Evolutionary conservation across 2,797 vertebrate genomes (phyloP), one percentile per base, ranked within the genome.

Genomic region (Neolamprologus multifasciatus): DNA sequence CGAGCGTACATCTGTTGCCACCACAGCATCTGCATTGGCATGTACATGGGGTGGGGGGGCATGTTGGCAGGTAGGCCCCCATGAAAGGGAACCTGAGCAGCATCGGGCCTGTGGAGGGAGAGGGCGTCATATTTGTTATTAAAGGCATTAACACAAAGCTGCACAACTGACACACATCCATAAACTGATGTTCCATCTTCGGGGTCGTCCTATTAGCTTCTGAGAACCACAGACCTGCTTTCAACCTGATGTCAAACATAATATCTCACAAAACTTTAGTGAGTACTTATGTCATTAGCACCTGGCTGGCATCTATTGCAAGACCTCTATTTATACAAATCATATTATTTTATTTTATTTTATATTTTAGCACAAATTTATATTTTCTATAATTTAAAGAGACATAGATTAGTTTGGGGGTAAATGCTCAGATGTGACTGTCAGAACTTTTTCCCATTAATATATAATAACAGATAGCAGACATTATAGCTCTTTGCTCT

Each of bases 1-100:
- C 97, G 98, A 3, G 97, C 98, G 5, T 99, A 99, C 97, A 99
- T 96, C 94, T 99, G 98, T 88, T 98, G 99, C 98, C 98, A 99
- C 98, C 98, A 99, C 89, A 99, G 95, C 96, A 99, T 95, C 94
- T 99, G 98, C 92, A 98, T 92, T 21, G 98, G 98, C 95, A 97
- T 97, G 94, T 99, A 97, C 26, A 96, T 95, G 12, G 98, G 96
- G 88, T 98, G 97, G 50, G 95, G 33, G 9, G 98, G 97, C 93
- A 98, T 91, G 55, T 95, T 97, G 90, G 96, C 94, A 7, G 96
- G 92, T 19, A 95, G 87, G 40, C 90, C 96, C 13, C 97, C 97
- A 43, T 95, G 94, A 8, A 96, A 90, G 62, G 97, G 97, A 86
- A 97, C 89, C 38, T 96, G 97, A 78, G 96, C 96, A 79, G 96